Conservation (phyloP, 2,113 vertebrate genomes). For the Pseudonaja textilis region DNA sequence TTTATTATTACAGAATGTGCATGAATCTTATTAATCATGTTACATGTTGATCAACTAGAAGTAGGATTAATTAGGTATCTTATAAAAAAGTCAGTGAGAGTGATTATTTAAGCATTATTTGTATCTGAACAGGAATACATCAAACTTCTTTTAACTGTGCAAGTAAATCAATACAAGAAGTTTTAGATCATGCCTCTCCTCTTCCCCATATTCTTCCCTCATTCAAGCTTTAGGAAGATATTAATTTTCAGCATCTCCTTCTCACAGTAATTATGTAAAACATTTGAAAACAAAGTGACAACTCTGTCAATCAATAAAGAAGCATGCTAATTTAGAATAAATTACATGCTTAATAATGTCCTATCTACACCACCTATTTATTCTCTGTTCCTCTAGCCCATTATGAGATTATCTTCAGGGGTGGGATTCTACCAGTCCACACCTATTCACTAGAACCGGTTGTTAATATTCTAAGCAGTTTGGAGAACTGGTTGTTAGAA, state of each 20-base stretch:
- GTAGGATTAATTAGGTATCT: slow-evolving; percentile 40
- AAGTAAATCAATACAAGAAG: not conserved
- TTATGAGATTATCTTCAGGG: not conserved
- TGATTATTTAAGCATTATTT: slow-evolving; percentile 34
- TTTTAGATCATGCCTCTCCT: not conserved
- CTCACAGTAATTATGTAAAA: not conserved
- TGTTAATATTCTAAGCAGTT: no score
- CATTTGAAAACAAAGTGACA: slow-evolving; percentile 9
- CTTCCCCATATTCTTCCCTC: not conserved
- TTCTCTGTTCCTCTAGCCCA: not conserved
- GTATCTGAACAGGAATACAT: slow-evolving; percentile 24
- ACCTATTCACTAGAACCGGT: no score
- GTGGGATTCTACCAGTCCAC: no score
- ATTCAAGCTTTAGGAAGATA: not conserved
- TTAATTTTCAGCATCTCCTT: not conserved
- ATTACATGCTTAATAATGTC: not conserved
- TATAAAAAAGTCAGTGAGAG: slow-evolving; percentile 22
- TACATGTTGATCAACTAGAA: slow-evolving; percentile 42
- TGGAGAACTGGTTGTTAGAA: no score
- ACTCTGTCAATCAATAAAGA: not conserved
- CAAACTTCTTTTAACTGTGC: not conserved
- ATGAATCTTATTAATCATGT: slow-evolving; percentile 38
- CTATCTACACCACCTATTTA: not conserved
- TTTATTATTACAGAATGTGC: slow-evolving; percentile 36
- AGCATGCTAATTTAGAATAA: not conserved